Base-by-base conservation (phyloP, 1,140 invertebrate species). In the Ooceraea biroi region DNA sequence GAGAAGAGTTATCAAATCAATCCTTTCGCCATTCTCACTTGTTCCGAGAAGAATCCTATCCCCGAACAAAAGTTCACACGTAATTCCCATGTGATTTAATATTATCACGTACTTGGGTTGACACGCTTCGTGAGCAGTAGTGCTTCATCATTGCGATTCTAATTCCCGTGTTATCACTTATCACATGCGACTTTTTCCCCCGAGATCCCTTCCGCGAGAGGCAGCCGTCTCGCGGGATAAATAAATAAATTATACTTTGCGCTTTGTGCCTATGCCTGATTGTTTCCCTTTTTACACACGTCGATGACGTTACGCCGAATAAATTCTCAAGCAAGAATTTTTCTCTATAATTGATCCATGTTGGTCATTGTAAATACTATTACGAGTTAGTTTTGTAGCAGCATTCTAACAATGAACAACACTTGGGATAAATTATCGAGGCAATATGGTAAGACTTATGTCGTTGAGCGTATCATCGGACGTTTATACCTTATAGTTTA, bases 151-250 rank as follows among this genome's bases (percentile, higher is more conserved):
- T 58, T 44, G 12, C 44, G 76, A 84, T 74, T 85, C 68, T 87
- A 87, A 88, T 88, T 82, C 46, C 68, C 36, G 63, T 82, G 71
- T 87, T 87, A 85, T 88, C 86, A 50, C 85, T 87, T 87, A 85
- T 88, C 86, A 50, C 85, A 77, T 73, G 71, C 48, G 72, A 52
- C 76, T 76, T 87, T 84, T 82, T 76, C 48, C 60, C 12, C 19
- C n/a, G 25, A 7, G n/a, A n/a, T 36, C 48, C 17, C 7, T 48
- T 30, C 74, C 8, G 5, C 0, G 60, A 61, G 57, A 82, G 55
- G 48, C 44, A 82, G 48, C 69, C 66, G 85, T 80, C 73, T 73
- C 36, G 57, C 8, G 60, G 80, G 78, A 88, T 87, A 88, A 88
- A 88, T 88, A n/a, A n/a, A n/a, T n/a, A n/a, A n/a, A n/a, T n/a